Evolutionary conservation across 2,888 invertebrate genomes (phyloP).

Genomic region (Pandemis corylana): DNA sequence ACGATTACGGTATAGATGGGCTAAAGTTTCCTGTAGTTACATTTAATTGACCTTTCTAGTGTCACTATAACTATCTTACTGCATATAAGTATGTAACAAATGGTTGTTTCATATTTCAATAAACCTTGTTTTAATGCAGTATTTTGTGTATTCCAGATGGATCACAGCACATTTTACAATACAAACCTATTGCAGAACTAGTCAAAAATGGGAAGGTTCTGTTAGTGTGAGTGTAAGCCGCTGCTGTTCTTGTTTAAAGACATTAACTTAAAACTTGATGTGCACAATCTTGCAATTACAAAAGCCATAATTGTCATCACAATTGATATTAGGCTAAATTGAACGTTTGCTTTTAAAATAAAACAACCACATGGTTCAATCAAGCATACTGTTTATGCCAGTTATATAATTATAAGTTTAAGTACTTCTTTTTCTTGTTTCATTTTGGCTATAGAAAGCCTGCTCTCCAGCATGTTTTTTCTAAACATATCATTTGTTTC

Average conservation of each 20-base stretch:
- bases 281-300: constrained; percentile 11
- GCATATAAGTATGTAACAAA: not conserved
- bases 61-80: too few species aligned
- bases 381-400: constrained; percentile 1
- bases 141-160: constrained; percentile 75
- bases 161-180: constrained; percentile 93
- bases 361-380: not conserved
- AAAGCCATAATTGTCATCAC: constrained; percentile 41
- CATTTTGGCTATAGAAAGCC: not conserved
- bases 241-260: not conserved
- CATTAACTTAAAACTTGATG: not conserved
- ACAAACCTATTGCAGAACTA: constrained; percentile 89
- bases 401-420: not conserved
- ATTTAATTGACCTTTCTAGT: too few species aligned
- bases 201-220: constrained; percentile 91
- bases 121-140: not conserved
- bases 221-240: constrained; percentile 69
- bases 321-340: constrained; percentile 28
- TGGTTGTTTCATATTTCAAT: not conserved
- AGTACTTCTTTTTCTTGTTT: not conserved
- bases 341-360: constrained; percentile 25
- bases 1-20: not conserved
- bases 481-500: too few species aligned
- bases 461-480: too few species aligned
- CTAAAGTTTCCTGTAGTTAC: too few species aligned